Base-by-base conservation (phyloP, 2,797 vertebrate species). In the Enteromius radiatus region DNA sequence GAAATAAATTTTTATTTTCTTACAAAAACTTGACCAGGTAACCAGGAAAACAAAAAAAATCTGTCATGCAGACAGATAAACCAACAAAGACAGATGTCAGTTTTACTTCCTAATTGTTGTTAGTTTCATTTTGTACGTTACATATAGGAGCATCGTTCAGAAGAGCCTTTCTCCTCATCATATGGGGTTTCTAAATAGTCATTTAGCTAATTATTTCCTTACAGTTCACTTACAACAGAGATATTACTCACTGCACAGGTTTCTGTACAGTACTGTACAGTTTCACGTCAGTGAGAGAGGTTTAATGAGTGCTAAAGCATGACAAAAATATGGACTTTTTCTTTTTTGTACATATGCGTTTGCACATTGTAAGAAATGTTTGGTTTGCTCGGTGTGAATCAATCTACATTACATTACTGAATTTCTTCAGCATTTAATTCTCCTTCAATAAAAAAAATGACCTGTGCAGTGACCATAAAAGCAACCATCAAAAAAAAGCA, bases 71-170 rank as follows among this genome's bases (percentile, higher is more conserved):
- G 28, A 63, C 4, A 38, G 17, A 36, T 1, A 33, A n/a, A n/a
- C 15, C 21, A 74, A 7, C n/a, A 0, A 47, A 64, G 15, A 28
- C 43, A 81, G 56, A 38, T 81, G 69, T 38, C 56, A 74, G 28
- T 74, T 73, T 81, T 64, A 61, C 69, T 64, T 74, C 56, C 41
- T 49, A 31, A 28, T 69, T 14, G 41, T 69, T 14, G 41, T 38
- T 43, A 2, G 26, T 61, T 73, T 63, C 7, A 36, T 45, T 73
- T 31, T 33, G 19, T 3, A 1, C 49, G 56, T 73, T 17, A 12
- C 11, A 33, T 45, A 4, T 23, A 12, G 14, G 2, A 26, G 19
- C 7, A 38, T 41, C n/a, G 4, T 38, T 3, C 10, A 43, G 7
- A 78, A 23, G 17, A 19, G 1, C n/a, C 26, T 21, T 41, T 15